These are phyloP conservation scores for Zoanthus gigantus DNA, from an alignment of 92 coral and sea anemone species.

Conservation along the genomic window DNA sequence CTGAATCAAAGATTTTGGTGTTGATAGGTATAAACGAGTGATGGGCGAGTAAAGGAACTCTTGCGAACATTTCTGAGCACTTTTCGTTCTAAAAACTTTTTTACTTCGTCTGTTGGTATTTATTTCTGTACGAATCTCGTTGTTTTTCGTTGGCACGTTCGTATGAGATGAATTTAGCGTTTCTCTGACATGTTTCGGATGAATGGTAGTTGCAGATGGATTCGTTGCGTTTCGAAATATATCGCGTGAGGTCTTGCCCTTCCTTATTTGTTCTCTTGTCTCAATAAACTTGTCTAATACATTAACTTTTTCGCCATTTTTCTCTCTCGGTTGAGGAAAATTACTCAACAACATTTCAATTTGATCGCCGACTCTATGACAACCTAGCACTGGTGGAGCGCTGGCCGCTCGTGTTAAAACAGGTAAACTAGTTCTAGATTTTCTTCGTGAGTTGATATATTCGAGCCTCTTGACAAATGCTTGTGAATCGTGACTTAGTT, in stretches of 20 bases:
- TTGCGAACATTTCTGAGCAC: neutral
- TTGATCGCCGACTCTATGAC: too few species aligned
- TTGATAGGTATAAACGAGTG: neutral
- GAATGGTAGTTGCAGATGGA: neutral
- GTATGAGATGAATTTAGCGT: neutral
- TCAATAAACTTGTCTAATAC: neutral
- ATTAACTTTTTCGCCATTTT: neutral
- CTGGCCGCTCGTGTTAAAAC: constrained; percentile 63
- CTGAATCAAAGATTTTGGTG: neutral
- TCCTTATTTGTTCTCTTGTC: neutral
- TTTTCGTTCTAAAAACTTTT: neutral
- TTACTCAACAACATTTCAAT: neutral
- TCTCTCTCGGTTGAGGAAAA: neutral
- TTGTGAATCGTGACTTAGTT: constrained; percentile 80
- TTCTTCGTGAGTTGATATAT: constrained; percentile 62
- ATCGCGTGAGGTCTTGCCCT: neutral
- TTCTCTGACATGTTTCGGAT: neutral
- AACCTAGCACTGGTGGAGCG: constrained; percentile 53
- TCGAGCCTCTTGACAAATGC: constrained; percentile 79
- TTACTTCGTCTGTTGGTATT: neutral
- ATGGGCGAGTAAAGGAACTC: neutral
- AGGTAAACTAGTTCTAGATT: constrained; percentile 58
- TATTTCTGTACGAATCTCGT: neutral
- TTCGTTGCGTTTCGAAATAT: neutral
- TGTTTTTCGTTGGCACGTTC: neutral